Base-by-base conservation (phyloP, 2,888 invertebrate genomes). In the Sicus ferrugineus region DNA sequence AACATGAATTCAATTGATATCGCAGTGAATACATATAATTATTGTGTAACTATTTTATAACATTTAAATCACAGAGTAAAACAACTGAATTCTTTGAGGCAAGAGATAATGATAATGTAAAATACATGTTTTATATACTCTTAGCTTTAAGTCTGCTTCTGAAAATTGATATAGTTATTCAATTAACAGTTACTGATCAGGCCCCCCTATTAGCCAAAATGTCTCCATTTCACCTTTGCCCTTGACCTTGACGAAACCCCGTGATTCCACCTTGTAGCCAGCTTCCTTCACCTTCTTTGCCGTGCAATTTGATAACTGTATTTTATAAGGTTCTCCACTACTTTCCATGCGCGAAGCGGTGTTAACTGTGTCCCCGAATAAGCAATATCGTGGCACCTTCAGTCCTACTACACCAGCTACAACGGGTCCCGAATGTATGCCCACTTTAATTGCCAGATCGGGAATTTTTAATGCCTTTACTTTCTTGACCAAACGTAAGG, bases 311-410 rank as follows among this genome's bases (percentile, higher is more conserved):
- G 95, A 94, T 75, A 95, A 89, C 78, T 96, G 94, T 21, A 95
- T 89, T 80, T 88, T 89, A 69, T 91, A 91, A 0, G 91, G 88
- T 88, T 92, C 82, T 42, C 85, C 81, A 63, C 88, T 87, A 21
- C 89, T 89, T 81, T 96, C 95, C 95, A 96, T 95, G 70, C 96
- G 88, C 2, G 95, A 94, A 1, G 96, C 96, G 0, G 94, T 95
- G 81, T 96, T 96, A 21, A 96, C 94, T 0, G 95, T 93, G 82
- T 95, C 95, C 0, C 96, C 96, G 73, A 96, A 96, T 61, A 96
- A 90, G 77, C 95, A 96, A 84, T 94, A 95, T 0, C 95, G 89
- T 0, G 94, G 94, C 7, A 76, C 76, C 79, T 94, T 93, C 48
- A 92, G 86, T 0, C 96, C 96, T 0, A 96, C 92, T 26, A 96